phyloP scores from a whole-genome alignment of 2,888 invertebrate genomes.

The Salticus scenicus region DNA sequence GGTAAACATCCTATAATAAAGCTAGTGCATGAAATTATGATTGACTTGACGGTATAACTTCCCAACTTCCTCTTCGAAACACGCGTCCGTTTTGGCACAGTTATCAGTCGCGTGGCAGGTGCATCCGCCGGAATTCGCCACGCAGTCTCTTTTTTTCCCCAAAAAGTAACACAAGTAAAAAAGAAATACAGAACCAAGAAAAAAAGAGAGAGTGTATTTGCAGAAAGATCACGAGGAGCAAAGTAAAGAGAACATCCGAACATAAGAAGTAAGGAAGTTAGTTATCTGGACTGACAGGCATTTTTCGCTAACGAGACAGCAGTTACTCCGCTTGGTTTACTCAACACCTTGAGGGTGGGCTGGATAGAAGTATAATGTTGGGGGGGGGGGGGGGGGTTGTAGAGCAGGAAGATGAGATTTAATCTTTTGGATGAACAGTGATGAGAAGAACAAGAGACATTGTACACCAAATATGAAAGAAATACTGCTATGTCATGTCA shows the following conservation, averaged over 20 bases:
- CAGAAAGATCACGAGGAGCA: not conserved
- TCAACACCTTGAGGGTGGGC: not conserved
- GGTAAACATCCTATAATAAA: too few relatives aligned
- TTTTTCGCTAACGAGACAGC: not conserved
- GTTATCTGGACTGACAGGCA: not conserved
- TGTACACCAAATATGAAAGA: too few relatives aligned
- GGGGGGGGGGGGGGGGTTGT: constrained; percentile 4
- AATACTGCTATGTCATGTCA: too few relatives aligned
- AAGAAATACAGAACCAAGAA: not conserved
- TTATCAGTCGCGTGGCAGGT: constrained; percentile 69
- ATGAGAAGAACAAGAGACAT: too few relatives aligned
- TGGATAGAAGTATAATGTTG: not conserved
- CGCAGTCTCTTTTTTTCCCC: not conserved
- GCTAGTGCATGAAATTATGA: too few relatives aligned
- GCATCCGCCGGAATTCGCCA: constrained; percentile 42
- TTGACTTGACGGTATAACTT: too few relatives aligned
- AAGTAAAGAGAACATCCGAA: not conserved
- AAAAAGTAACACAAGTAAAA: not conserved
- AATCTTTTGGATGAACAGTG: too few relatives aligned
- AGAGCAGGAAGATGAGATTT: not conserved
- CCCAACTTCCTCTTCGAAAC: not conserved
- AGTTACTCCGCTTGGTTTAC: not conserved
- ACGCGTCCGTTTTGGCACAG: constrained; percentile 20
- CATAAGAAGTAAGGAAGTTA: not conserved
- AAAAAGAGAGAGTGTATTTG: not conserved